Percentiles rank a stretch among this genome's conserved stretches.
Evolutionary conservation across 2,888 invertebrate genomes (phyloP).

Genomic region (Notocelia uddmanniana): DNA sequence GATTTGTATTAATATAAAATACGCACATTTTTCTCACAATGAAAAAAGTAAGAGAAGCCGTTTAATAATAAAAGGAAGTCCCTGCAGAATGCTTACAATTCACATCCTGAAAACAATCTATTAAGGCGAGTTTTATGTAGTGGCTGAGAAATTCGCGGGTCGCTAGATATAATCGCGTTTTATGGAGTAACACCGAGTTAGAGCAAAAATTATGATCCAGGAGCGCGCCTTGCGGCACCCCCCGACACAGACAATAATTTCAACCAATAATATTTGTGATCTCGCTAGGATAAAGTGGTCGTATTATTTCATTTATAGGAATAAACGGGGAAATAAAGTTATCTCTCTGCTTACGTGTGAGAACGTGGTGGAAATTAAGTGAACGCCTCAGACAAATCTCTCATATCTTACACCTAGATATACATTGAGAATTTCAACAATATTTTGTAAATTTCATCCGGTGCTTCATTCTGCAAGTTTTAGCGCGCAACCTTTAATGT

Average conservation of each 20-base stretch:
- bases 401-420: no score
- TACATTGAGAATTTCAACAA: not conserved
- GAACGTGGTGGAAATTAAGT: not conserved
- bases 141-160: constrained; percentile 77
- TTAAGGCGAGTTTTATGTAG: constrained; percentile 74
- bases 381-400: not conserved
- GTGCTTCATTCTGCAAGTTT: not conserved
- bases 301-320: constrained; percentile 68
- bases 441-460: not conserved
- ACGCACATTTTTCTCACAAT: not conserved
- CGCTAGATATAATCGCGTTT: constrained; percentile 83
- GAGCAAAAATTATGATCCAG: constrained; percentile 82
- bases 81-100: constrained; percentile 66
- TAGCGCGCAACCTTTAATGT: not conserved
- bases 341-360: constrained; percentile 19
- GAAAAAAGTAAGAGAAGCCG: constrained; percentile 23
- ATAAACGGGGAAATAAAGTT: constrained; percentile 49
- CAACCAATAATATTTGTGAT: constrained; percentile 79
- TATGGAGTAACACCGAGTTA: constrained; percentile 84
- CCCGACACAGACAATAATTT: constrained; percentile 75
- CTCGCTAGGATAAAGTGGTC: constrained; percentile 68
- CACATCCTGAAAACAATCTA: constrained; percentile 77
- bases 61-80: constrained; percentile 56
- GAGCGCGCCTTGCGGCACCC: constrained; percentile 79
- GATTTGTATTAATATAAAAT: not conserved